These are phyloP conservation scores for Rissa tridactyla DNA, from an alignment of 2,113 vertebrate species.

Conservation along the genomic window DNA sequence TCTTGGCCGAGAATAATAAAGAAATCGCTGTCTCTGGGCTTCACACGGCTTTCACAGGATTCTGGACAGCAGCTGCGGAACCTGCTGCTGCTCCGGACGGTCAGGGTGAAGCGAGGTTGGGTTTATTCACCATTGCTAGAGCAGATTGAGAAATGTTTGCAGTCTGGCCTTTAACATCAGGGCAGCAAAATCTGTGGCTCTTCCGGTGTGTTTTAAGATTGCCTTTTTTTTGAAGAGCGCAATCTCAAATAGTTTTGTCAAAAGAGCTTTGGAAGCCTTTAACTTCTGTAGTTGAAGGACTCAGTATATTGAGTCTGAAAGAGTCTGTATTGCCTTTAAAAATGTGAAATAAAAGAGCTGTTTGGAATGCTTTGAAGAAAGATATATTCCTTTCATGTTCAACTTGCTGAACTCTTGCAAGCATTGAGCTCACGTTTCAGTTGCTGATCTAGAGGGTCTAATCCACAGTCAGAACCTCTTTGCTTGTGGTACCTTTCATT, in stretches of 20 bases:
- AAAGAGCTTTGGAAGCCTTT: not conserved
- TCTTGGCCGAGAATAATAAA: rapidly evolving
- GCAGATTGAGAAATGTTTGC: not conserved
- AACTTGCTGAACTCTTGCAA: not conserved
- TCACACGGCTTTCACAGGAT: rapidly evolving
- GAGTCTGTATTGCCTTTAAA: not conserved
- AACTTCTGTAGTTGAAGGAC: not conserved
- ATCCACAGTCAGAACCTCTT: not conserved
- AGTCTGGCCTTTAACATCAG: not conserved
- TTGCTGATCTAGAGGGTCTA: not conserved
- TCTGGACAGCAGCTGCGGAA: not conserved
- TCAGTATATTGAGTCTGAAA: not conserved
- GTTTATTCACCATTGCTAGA: not conserved
- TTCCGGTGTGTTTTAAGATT: rapidly evolving
- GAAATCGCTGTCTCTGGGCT: not conserved
- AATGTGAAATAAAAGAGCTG: not conserved
- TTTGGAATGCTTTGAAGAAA: not conserved
- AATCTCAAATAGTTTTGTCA: not conserved
- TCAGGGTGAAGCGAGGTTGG: not conserved
- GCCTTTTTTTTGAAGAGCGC: not conserved
- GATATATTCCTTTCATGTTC: not conserved
- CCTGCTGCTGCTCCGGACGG: rapidly evolving
- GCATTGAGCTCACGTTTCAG: rapidly evolving
- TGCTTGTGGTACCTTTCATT: not conserved
- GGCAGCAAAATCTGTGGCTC: not conserved